These are phyloP conservation scores for Aphodius granarius DNA, from an alignment of 2,888 invertebrate genomes.

Conservation along the genomic window DNA sequence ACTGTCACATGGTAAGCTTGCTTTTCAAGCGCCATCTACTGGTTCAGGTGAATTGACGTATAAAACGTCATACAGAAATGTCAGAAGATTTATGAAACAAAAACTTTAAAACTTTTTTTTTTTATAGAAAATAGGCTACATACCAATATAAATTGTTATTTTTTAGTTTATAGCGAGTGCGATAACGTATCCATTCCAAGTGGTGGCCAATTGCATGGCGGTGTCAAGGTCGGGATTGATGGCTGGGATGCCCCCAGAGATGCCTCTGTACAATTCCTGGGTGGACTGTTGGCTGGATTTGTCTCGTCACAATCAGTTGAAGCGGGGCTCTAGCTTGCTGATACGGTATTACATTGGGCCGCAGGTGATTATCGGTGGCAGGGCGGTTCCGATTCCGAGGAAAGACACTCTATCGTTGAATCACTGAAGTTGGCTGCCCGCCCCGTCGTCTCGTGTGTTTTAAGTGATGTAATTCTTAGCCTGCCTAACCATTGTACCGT, in stretches of 20 bases:
- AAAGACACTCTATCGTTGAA: slow-evolving; percentile 30
- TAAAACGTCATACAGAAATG: too few relatives aligned
- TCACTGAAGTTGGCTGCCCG: slow-evolving; percentile 15
- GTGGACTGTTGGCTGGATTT: slow-evolving; percentile 82
- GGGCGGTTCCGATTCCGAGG: slow-evolving; percentile 40
- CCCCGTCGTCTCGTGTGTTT: background rate
- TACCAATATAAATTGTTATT: slow-evolving; percentile 17
- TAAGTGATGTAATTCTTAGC: slow-evolving; percentile 11
- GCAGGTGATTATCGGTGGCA: slow-evolving; percentile 47
- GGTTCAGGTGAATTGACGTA: too few relatives aligned
- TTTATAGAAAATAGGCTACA: too few relatives aligned
- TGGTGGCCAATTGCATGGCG: slow-evolving; percentile 90
- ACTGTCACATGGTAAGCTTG: too few relatives aligned
- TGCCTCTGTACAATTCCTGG: slow-evolving; percentile 84
- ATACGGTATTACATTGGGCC: slow-evolving; percentile 72
- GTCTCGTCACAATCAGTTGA: slow-evolving; percentile 72
- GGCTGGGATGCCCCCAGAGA: slow-evolving; percentile 81
- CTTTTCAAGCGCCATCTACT: too few relatives aligned
- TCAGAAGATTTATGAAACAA: background rate
- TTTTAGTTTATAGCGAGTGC: slow-evolving; percentile 76
- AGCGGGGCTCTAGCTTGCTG: slow-evolving; percentile 82
- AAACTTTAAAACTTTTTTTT: slow-evolving; percentile 5
- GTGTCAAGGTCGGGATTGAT: slow-evolving; percentile 78
- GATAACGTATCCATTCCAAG: slow-evolving; percentile 88
- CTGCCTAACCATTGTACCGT: slow-evolving; percentile 1